Conservation (phyloP, 2,113 vertebrate genomes). For the Thomomys bottae region DNA sequence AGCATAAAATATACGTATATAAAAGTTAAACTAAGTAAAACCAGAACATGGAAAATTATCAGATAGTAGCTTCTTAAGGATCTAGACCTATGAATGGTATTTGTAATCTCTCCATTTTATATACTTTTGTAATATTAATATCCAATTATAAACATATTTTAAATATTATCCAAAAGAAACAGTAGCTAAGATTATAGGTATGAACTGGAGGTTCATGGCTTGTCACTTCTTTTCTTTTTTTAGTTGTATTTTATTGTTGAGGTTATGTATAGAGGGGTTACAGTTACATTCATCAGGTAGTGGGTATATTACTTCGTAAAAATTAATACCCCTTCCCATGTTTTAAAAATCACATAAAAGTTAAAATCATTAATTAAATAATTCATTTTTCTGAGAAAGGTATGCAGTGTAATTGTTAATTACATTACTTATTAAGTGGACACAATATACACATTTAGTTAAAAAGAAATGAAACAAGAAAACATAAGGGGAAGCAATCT, state of each 20-base stretch:
- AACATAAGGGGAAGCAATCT: neutral
- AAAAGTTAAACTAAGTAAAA: constrained; percentile 24
- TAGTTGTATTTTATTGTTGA: too few species aligned
- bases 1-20: neutral
- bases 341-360: constrained; percentile 35
- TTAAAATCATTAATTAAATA: neutral
- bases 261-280: too few species aligned
- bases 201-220: too few species aligned
- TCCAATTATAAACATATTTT: neutral
- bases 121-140: neutral
- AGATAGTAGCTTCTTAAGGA: neutral
- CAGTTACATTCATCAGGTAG: too few species aligned
- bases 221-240: too few species aligned
- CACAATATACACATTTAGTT: neutral
- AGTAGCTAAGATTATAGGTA: too few species aligned
- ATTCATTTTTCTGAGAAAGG: neutral
- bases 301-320: too few species aligned
- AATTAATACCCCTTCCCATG: too few species aligned
- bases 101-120: constrained; percentile 38
- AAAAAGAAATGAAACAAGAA: constrained; percentile 21
- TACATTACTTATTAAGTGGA: neutral
- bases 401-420: neutral
- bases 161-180: too few species aligned
- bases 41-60: neutral
- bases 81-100: neutral